Conservation (phyloP, 2,888 invertebrate genomes). For the Drosophila quinaria region DNA sequence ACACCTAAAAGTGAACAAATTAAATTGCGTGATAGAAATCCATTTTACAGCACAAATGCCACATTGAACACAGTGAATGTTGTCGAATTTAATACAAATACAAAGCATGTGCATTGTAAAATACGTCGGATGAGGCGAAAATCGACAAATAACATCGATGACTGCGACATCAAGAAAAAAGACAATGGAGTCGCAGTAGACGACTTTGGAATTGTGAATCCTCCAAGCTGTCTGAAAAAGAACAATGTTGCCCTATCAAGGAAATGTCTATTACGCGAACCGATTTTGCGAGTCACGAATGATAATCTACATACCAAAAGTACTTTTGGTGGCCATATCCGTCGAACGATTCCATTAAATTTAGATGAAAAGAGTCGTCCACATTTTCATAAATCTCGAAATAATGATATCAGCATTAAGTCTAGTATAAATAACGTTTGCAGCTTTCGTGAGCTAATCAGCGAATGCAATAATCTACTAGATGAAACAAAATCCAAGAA, state of each 20-base stretch:
- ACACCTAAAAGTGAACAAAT: slow-evolving; percentile 85
- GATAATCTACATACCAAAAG: slow-evolving; percentile 51
- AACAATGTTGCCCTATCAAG: slow-evolving; percentile 41
- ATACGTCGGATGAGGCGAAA: slow-evolving; percentile 68
- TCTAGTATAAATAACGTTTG: slow-evolving; percentile 51
- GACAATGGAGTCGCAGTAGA: slow-evolving; percentile 23
- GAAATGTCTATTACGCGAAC: slow-evolving; percentile 68
- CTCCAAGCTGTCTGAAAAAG: slow-evolving; percentile 56
- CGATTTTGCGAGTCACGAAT: slow-evolving; percentile 64
- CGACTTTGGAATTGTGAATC: slow-evolving; percentile 41
- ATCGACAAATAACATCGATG: slow-evolving; percentile 80
- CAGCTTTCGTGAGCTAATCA: slow-evolving; percentile 81
- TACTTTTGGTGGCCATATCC: slow-evolving; percentile 34
- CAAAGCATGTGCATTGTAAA: slow-evolving; percentile 58
- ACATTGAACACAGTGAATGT: slow-evolving; percentile 12
- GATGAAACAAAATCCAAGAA: slow-evolving; percentile 68
- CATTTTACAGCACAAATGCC: slow-evolving; percentile 69
- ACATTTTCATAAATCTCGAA: slow-evolving; percentile 32
- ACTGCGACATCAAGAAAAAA: slow-evolving; percentile 60
- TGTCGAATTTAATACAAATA: slow-evolving; percentile 16
- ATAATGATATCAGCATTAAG: slow-evolving; percentile 34
- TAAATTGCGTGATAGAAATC: slow-evolving; percentile 74
- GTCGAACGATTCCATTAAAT: slow-evolving; percentile 35
- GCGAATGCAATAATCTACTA: slow-evolving; percentile 77
- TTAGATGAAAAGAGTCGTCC: slow-evolving; percentile 43